phyloP scores from a whole-genome alignment of 1,140 invertebrate species.

The Drosophila watanabei region DNA sequence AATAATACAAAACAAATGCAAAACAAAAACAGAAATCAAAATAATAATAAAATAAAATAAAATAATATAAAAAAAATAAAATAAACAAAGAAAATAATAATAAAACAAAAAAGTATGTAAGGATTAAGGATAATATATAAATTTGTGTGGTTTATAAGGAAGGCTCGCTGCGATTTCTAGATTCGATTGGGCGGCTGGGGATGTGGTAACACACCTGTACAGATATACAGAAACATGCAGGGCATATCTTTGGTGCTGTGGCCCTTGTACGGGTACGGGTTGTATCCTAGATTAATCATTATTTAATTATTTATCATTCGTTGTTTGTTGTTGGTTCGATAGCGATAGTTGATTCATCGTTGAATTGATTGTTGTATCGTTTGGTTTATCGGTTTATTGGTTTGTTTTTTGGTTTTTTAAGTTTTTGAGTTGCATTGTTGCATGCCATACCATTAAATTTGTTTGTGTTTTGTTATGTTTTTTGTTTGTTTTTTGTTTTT shows the following conservation, averaged over 20 bases:
- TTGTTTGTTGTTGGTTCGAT: slow-evolving; percentile 15
- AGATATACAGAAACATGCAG: slow-evolving; percentile 84
- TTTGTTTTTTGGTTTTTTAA: too few relatives aligned
- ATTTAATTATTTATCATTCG: not conserved
- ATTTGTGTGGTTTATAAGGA: slow-evolving; percentile 23
- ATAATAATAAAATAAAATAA: slow-evolving; percentile 4
- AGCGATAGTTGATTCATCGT: slow-evolving; percentile 32
- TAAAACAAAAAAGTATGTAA: slow-evolving; percentile 14
- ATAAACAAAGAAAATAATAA: not conserved
- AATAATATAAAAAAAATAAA: not conserved
- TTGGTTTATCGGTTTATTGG: slow-evolving; percentile 21
- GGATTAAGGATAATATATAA: slow-evolving; percentile 29
- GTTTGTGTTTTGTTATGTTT: slow-evolving; percentile 52
- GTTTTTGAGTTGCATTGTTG: slow-evolving; percentile 23
- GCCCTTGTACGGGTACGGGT: slow-evolving; percentile 46
- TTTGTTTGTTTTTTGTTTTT: slow-evolving; percentile 55
- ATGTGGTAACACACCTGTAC: slow-evolving; percentile 80
- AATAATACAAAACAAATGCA: slow-evolving; percentile 48
- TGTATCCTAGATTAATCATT: slow-evolving; percentile 40
- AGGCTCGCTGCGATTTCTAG: slow-evolving; percentile 30
- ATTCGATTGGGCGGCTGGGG: slow-evolving; percentile 49
- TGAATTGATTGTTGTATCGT: slow-evolving; percentile 24
- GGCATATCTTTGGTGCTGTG: slow-evolving; percentile 69
- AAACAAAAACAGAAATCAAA: slow-evolving; percentile 27
- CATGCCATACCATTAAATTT: slow-evolving; percentile 48